Percentiles rank a stretch among this genome's conserved stretches.
Conservation (phyloP, 2,797 vertebrate species). For the Mus spretus region DNA sequence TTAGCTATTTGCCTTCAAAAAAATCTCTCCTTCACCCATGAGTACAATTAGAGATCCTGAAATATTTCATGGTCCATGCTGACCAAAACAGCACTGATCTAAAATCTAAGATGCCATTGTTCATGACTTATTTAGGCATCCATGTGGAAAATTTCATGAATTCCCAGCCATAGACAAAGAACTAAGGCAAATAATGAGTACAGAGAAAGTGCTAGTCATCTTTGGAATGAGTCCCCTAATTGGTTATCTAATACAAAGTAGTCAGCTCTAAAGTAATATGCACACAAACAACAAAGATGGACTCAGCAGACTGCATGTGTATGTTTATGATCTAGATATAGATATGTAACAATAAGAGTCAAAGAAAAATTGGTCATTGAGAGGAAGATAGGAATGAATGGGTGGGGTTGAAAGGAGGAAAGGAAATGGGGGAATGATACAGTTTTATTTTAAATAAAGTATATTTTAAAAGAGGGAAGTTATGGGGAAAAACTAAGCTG, state of each 20-base stretch:
- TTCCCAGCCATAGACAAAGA: neutral
- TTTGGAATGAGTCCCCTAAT: neutral
- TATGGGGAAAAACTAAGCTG: neutral
- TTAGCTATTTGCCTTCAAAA: neutral
- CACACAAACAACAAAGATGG: neutral
- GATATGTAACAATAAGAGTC: neutral
- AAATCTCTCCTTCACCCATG: neutral
- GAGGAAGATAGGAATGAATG: neutral
- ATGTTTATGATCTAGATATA: neutral
- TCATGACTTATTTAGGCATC: neutral
- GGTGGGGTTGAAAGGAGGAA: neutral
- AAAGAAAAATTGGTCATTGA: neutral
- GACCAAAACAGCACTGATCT: neutral
- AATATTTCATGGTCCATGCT: neutral
- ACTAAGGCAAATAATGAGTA: neutral
- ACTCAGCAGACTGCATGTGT: neutral
- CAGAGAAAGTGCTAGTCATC: neutral
- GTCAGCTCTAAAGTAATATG: neutral
- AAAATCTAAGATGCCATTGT: neutral
- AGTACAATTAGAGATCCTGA: neutral
- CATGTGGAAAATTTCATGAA: neutral
- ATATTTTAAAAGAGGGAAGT: neutral
- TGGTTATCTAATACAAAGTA: neutral
- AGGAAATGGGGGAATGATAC: neutral
- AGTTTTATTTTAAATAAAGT: neutral